Conservation (phyloP, 1,140 invertebrate genomes). For the Philopotamus ludificatus region DNA sequence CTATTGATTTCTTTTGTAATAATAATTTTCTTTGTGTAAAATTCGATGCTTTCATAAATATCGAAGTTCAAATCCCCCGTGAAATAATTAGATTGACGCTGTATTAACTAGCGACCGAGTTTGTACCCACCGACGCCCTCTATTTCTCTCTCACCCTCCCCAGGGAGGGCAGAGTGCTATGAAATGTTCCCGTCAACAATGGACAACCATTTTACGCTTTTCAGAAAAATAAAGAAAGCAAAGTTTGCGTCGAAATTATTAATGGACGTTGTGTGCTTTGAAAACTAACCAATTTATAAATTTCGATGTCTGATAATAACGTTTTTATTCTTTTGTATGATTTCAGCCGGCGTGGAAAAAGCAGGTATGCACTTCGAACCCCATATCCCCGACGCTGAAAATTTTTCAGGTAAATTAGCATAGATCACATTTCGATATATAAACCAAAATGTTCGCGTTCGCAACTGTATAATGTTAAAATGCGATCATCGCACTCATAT, state of each 20-base stretch:
- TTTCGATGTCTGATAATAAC: no score
- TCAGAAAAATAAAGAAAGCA: not conserved
- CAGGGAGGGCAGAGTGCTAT: constrained; percentile 23
- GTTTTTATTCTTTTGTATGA: constrained; percentile 6
- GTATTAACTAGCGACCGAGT: constrained; percentile 17
- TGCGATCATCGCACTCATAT: no score
- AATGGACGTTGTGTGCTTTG: not conserved
- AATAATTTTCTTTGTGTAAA: no score
- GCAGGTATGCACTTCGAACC: constrained; percentile 22
- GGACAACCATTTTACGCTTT: constrained; percentile 16
- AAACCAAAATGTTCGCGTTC: not conserved
- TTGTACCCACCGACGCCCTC: constrained; percentile 3
- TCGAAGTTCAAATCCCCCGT: not conserved
- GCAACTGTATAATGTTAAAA: no score
- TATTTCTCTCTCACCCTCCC: constrained; percentile 10
- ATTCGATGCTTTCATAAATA: no score
- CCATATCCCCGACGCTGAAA: not conserved
- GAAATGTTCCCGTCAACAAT: constrained; percentile 34
- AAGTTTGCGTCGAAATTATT: not conserved
- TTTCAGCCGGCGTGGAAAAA: constrained; percentile 39
- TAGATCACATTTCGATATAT: not conserved
- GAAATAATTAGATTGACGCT: constrained; percentile 31
- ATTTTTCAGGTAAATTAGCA: constrained; percentile 16
- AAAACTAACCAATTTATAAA: not conserved
- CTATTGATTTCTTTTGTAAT: no score